Conservation (phyloP, 2,888 invertebrate species). For the Lathronympha strigana region DNA sequence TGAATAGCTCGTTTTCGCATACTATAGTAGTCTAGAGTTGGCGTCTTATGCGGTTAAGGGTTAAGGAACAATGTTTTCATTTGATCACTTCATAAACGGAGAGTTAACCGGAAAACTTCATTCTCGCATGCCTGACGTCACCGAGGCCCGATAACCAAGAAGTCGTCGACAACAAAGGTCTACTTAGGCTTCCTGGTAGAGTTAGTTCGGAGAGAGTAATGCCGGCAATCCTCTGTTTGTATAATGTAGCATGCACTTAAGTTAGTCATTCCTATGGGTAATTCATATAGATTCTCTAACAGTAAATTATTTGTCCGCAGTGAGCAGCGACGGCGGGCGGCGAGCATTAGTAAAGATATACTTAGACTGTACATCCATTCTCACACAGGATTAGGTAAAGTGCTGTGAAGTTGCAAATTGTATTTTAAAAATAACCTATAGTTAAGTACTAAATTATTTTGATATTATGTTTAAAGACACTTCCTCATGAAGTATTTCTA, state of each 20-base stretch:
- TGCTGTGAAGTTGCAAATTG: slow-evolving; percentile 75
- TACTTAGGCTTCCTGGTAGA: too few relatives aligned
- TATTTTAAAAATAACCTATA: slow-evolving; percentile 71
- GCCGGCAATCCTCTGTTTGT: too few relatives aligned
- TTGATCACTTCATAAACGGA: too few relatives aligned
- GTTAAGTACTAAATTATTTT: slow-evolving; percentile 83
- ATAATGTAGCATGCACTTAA: slow-evolving; percentile 31
- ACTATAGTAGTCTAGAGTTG: too few relatives aligned
- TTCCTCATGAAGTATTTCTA: slow-evolving; percentile 72
- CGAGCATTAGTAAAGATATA: slow-evolving; percentile 34
- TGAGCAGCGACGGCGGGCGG: slow-evolving; percentile 50
- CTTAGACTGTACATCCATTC: slow-evolving; percentile 52
- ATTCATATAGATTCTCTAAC: slow-evolving; percentile 3
- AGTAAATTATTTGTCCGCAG: slow-evolving; percentile 58
- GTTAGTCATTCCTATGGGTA: slow-evolving; percentile 3
- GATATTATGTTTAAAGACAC: slow-evolving; percentile 75
- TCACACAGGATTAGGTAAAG: slow-evolving; percentile 62
- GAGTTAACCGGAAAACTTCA: too few relatives aligned
- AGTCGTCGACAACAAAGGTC: too few relatives aligned
- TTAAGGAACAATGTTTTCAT: too few relatives aligned
- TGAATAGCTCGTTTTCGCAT: too few relatives aligned
- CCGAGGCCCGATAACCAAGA: too few relatives aligned
- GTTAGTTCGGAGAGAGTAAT: too few relatives aligned
- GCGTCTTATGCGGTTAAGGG: too few relatives aligned
- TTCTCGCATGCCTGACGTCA: too few relatives aligned